Conservation (phyloP, 2,888 invertebrate species). For the Ophioninae sp. region DNA sequence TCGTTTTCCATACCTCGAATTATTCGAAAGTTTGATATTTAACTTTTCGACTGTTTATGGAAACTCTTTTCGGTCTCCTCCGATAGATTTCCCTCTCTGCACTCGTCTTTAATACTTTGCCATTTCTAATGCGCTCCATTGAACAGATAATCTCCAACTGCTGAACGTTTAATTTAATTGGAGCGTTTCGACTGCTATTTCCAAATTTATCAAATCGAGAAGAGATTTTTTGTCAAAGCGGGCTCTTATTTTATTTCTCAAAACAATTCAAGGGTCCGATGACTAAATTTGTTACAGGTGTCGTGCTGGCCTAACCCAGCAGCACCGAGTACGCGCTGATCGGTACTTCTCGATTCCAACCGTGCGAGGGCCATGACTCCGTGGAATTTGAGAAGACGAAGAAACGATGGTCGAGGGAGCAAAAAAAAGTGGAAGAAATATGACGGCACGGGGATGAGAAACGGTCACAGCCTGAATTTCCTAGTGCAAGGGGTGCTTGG, state of each 20-base stretch:
- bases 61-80: no score
- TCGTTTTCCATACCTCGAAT: not conserved
- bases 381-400: slow-evolving; percentile 37
- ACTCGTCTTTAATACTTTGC: no score
- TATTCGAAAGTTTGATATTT: not conserved
- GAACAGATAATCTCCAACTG: no score
- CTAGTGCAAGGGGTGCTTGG: slow-evolving; percentile 60
- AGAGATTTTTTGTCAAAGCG: no score
- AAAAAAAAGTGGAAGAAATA: slow-evolving; percentile 19
- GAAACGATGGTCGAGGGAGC: slow-evolving; percentile 17
- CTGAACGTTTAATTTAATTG: no score
- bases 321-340: not conserved
- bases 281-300: no score
- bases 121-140: not conserved
- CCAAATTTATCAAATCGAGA: no score
- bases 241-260: no score
- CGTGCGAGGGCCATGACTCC: slow-evolving; percentile 30
- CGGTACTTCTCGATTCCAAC: not conserved
- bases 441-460: slow-evolving; percentile 21
- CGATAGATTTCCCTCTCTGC: no score
- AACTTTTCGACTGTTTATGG: not conserved
- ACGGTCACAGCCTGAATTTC: slow-evolving; percentile 62
- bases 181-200: no score
- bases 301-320: not conserved
- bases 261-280: no score